Evolutionary conservation across 2,797 vertebrate genomes (phyloP).

Genomic region (Chelon auratus): DNA sequence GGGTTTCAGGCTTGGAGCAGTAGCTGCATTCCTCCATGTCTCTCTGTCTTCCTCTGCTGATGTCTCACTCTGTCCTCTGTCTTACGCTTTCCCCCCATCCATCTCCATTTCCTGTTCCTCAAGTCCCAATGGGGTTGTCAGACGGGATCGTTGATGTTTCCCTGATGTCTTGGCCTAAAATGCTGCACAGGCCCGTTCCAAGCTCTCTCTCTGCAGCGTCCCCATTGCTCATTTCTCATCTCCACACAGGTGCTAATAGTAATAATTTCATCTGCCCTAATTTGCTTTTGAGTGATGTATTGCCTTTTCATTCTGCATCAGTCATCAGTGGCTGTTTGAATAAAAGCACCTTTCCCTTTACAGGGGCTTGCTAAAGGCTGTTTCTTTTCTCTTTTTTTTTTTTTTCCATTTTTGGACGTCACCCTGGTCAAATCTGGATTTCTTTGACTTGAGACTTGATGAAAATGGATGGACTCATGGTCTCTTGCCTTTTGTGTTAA

Average conservation of each 20-base stretch:
- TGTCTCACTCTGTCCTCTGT: slow-evolving; percentile 58
- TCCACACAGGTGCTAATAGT: slow-evolving; percentile 44
- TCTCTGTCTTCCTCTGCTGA: slow-evolving; percentile 70
- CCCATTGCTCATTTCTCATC: slow-evolving; percentile 29
- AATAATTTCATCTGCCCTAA: slow-evolving; percentile 15
- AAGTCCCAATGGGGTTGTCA: slow-evolving; percentile 56
- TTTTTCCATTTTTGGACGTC: slow-evolving; percentile 1
- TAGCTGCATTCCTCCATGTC: slow-evolving; percentile 71
- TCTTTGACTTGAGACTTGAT: slow-evolving; percentile 10
- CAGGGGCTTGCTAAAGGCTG: slow-evolving; percentile 10
- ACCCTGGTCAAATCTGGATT: slow-evolving; percentile 19
- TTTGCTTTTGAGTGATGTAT: slow-evolving; percentile 32
- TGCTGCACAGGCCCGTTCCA: slow-evolving; percentile 20
- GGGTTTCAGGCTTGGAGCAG: slow-evolving; percentile 65
- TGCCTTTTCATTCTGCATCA: slow-evolving; percentile 28
- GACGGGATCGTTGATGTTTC: slow-evolving; percentile 60
- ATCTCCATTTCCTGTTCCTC: slow-evolving; percentile 54
- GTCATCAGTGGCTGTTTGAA: slow-evolving; percentile 37
- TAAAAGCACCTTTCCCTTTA: slow-evolving; percentile 31
- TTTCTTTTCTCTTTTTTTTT: not conserved
- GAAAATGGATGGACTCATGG: not conserved
- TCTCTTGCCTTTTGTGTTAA: slow-evolving; percentile 10
- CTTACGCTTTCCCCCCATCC: slow-evolving; percentile 23
- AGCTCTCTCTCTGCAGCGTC: slow-evolving; percentile 15
- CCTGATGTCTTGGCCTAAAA: slow-evolving; percentile 56